These are phyloP conservation scores for Thereva unica DNA, from an alignment of 2,888 invertebrate species.

Conservation along the genomic window DNA sequence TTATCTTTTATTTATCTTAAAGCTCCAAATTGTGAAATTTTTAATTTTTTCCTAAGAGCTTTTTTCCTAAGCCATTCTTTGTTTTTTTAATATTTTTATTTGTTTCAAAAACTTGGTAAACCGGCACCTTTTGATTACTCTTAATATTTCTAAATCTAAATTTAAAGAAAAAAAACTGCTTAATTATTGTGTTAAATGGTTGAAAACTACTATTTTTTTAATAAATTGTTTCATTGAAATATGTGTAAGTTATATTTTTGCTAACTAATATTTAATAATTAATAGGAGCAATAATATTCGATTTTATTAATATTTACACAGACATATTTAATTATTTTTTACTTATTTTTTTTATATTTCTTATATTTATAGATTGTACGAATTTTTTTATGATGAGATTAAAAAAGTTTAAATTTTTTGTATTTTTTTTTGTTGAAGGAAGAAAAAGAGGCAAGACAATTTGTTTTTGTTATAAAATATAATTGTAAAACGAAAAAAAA, in stretches of 20 bases:
- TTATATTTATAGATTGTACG: no score
- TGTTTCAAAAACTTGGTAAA: constrained; percentile 39
- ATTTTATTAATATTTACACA: constrained; percentile 26
- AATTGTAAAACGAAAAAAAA: no score
- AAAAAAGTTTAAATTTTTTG: no score
- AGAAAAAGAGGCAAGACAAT: no score
- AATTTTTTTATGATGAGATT: no score
- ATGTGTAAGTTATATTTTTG: constrained; percentile 24
- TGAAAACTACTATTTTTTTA: constrained; percentile 6
- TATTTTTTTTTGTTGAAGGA: no score
- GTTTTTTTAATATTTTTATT: constrained; percentile 19
- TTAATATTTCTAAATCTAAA: no score
- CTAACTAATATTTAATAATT: constrained; percentile 21
- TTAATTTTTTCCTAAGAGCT: constrained; percentile 24
- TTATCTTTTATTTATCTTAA: neutral
- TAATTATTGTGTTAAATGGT: no score
- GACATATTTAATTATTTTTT: constrained; percentile 5
- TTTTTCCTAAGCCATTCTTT: constrained; percentile 21
- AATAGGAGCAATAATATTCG: constrained; percentile 23
- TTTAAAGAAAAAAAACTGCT: no score
- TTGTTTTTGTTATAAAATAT: no score
- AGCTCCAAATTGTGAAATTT: constrained; percentile 20
- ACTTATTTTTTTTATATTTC: neutral
- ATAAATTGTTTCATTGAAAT: neutral
- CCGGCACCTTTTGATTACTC: constrained; percentile 42